Conservation (phyloP, 2,113 vertebrate species). For the Microtus oregoni region DNA sequence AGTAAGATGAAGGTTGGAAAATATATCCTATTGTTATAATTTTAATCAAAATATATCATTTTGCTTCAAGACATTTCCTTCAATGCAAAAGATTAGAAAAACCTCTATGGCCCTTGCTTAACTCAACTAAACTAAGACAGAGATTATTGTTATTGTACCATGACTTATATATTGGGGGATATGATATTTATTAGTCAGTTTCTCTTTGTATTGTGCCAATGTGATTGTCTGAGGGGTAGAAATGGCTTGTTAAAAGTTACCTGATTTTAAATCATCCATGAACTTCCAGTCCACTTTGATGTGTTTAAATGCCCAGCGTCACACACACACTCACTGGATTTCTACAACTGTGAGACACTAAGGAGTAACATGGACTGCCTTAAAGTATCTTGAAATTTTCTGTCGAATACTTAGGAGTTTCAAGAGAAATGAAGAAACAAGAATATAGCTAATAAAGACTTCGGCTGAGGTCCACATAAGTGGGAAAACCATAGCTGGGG, state of each 20-base stretch:
- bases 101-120: neutral
- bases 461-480: neutral
- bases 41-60: neutral
- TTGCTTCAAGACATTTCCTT: neutral
- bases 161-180: neutral
- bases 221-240: neutral
- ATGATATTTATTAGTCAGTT: neutral
- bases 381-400: neutral
- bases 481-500: neutral
- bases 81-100: neutral
- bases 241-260: neutral
- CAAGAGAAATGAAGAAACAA: neutral
- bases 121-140: neutral
- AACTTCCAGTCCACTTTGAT: neutral
- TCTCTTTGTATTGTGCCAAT: neutral
- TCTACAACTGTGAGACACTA: neutral
- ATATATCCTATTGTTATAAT: neutral
- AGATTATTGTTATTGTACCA: neutral
- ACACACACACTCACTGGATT: neutral
- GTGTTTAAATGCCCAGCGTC: rapidly evolving
- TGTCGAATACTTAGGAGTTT: neutral
- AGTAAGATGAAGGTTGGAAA: neutral
- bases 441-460: neutral
- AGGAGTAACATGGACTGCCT: neutral
- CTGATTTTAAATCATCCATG: neutral